phyloP scores from a whole-genome alignment of 2,797 vertebrate species.

The Phoebastria nigripes region DNA sequence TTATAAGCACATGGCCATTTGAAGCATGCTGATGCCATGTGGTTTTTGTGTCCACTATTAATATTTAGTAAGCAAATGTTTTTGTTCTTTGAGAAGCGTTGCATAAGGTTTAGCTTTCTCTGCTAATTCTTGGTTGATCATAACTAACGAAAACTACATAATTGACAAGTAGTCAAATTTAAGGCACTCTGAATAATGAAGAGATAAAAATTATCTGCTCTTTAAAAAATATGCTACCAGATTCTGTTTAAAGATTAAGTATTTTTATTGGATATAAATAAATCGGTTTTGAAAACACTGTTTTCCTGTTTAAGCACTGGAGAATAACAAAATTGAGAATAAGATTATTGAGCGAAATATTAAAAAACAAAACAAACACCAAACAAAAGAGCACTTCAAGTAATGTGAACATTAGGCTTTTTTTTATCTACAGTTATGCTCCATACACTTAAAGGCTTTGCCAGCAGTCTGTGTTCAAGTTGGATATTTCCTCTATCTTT shows the following conservation, averaged over 20 bases:
- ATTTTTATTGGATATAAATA: not conserved
- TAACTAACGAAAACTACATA: not conserved
- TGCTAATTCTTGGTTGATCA: not conserved
- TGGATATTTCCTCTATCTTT: not conserved
- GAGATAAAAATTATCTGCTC: not conserved
- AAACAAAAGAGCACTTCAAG: too few species aligned
- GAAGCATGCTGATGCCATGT: not conserved
- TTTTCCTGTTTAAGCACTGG: not conserved
- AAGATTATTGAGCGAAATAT: not conserved
- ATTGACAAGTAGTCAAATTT: not conserved
- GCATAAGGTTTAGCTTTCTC: not conserved
- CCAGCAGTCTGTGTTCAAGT: not conserved
- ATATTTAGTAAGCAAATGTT: not conserved
- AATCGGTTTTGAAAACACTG: not conserved
- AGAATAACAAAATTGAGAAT: not conserved
- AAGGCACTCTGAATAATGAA: not conserved
- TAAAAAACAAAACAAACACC: not conserved
- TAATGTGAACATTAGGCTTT: too few species aligned
- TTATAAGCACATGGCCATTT: not conserved
- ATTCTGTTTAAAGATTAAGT: not conserved
- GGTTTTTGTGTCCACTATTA: not conserved
- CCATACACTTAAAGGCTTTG: not conserved
- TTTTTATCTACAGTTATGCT: not conserved
- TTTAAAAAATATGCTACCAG: not conserved
- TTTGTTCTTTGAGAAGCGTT: not conserved